These are phyloP conservation scores for Centrocercus urophasianus DNA, from an alignment of 2,113 vertebrate genomes.

Conservation along the genomic window DNA sequence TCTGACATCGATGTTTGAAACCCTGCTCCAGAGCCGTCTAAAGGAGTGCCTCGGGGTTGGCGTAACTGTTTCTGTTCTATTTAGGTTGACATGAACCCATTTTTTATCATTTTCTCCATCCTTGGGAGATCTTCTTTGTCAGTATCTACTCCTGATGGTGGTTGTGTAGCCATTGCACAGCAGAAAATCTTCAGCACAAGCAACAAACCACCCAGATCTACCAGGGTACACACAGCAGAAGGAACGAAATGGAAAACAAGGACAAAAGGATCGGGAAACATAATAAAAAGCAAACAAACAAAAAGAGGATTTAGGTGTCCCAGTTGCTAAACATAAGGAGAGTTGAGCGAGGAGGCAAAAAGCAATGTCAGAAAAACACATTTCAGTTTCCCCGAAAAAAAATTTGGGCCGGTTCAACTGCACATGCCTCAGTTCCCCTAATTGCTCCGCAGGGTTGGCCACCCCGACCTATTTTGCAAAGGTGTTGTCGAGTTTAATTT, in stretches of 20 bases:
- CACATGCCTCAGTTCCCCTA: slow-evolving; percentile 31
- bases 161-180: neutral
- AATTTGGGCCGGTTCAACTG: neutral
- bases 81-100: neutral
- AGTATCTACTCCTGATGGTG: fast-evolving
- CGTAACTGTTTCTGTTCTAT: slow-evolving; percentile 63
- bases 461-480: slow-evolving; percentile 65
- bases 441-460: slow-evolving; percentile 41
- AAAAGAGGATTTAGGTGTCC: neutral
- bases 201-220: neutral
- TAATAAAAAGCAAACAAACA: neutral
- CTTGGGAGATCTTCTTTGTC: neutral
- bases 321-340: neutral
- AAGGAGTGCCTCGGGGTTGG: slow-evolving; percentile 46
- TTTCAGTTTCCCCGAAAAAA: neutral
- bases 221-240: neutral
- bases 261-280: neutral
- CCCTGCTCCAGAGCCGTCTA: slow-evolving; percentile 22
- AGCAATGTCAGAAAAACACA: fast-evolving
- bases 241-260: neutral
- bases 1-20: slow-evolving; percentile 18
- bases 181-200: neutral
- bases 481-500: slow-evolving; percentile 63
- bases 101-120: neutral
- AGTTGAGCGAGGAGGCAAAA: neutral